Evolutionary conservation across 2,113 vertebrate genomes (phyloP), one percentile per base, ranked within the genome.

Genomic region (Rhinichthys klamathensis): DNA sequence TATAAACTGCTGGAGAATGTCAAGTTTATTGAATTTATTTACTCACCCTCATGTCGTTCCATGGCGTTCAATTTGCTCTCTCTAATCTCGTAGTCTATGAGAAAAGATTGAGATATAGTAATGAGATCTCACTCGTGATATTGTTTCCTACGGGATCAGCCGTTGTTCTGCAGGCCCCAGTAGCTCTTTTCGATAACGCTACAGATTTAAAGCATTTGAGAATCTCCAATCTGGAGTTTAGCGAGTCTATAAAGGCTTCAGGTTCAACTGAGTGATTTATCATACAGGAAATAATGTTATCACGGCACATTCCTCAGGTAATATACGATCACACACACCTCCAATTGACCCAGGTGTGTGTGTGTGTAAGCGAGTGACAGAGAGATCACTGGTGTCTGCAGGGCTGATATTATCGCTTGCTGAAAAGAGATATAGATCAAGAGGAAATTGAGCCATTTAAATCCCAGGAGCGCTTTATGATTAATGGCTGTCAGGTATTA

Each of bases 401-500:
- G 80, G 80, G 80, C 80, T 82, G 80, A 82, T 82, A 72, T 72
- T 72, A 82, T 82, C 67, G 8, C 30, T 23, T 27, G 30, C 49
- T 82, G 80, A 82, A 82, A 69, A 54, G 63, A 78, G 60, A 84
- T 84, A 35, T 56, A 75, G 74, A 85, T 85, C 60, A 78, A 56
- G 75, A 69, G 84, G 75, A 85, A 85, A 85, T 77, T 51, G 73
- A 84, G 83, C 58, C 73, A 65, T 84, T 77, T 74, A 63, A 65
- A 67, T 65, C 83, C 74, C 84, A 41, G 61, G 21, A 85, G 84
- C 83, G 18, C 65, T 85, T 35, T 54, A 25, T 82, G 80, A 82
- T 82, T 70, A 54, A 70, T 72, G 80, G 44, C 61, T 67, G 79
- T 81, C 61, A 81, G 44, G 15, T 81, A 80, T 65, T 80, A 35